phyloP scores from a whole-genome alignment of 2,797 vertebrate genomes.

The Sebastes vulpes region DNA sequence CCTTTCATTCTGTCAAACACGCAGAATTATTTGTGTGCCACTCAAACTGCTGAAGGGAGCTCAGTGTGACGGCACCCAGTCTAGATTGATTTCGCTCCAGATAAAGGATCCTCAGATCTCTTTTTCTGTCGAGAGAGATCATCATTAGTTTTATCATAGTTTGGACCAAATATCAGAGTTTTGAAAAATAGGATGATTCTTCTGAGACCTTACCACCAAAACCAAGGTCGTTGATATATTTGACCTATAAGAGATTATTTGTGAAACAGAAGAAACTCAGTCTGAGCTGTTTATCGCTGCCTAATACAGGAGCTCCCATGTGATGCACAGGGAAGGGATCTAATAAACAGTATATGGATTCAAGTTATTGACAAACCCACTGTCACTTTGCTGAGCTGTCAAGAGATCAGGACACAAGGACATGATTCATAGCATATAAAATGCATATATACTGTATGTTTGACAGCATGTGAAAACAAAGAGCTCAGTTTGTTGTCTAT shows the following conservation, averaged over 20 bases:
- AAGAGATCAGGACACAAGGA: background rate
- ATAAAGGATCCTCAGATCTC: slow-evolving; percentile 66
- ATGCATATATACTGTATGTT: background rate
- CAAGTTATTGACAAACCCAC: background rate
- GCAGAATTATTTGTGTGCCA: slow-evolving; percentile 73
- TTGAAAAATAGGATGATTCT: background rate
- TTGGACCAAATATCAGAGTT: background rate
- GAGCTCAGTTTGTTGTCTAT: background rate
- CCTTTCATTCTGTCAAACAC: slow-evolving; percentile 75
- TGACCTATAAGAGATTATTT: slow-evolving; percentile 1
- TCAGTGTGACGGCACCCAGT: slow-evolving; percentile 51
- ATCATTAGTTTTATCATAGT: slow-evolving; percentile 27
- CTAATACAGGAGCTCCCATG: background rate
- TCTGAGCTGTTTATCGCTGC: background rate
- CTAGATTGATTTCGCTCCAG: slow-evolving; percentile 67
- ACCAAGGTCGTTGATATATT: background rate
- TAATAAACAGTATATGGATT: background rate
- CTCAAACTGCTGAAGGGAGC: slow-evolving; percentile 64
- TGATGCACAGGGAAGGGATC: background rate
- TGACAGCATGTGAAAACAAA: background rate
- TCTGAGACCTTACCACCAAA: background rate
- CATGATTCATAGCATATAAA: background rate
- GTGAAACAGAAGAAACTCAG: background rate
- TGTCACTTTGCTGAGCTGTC: background rate
- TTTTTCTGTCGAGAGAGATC: slow-evolving; percentile 29